A percentile compares a stretch with the other conserved stretches of the same genome.
phyloP scores from a whole-genome alignment of 2,888 invertebrate genomes.

The Catotricha subobsoleta region DNA sequence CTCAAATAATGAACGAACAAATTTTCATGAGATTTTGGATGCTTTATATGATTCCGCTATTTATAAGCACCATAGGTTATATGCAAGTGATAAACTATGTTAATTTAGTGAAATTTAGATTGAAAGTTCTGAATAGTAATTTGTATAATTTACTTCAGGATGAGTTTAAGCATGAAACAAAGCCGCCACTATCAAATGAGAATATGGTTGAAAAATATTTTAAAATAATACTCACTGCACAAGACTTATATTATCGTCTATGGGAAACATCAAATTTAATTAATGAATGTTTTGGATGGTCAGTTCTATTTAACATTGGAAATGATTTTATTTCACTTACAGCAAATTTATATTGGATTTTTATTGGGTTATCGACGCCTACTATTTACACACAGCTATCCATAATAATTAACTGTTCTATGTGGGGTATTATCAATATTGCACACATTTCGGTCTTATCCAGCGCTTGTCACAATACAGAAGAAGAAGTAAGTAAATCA shows the following conservation, averaged over 20 bases:
- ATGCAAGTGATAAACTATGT: no score
- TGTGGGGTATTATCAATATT: conserved; percentile 23
- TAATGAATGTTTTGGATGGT: conserved; percentile 22
- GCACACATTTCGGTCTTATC: conserved; percentile 19
- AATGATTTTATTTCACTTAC: conserved; percentile 26
- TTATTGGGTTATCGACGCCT: conserved; percentile 18
- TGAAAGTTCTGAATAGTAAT: no score
- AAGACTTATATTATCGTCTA: conserved; percentile 22
- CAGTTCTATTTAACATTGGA: conserved; percentile 22
- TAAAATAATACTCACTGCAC: conserved; percentile 14
- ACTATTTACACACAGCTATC: conserved; percentile 13
- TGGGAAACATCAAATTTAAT: conserved; percentile 19
- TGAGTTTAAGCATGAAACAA: no score
- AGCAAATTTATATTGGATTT: conserved; percentile 26
- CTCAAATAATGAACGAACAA: background rate
- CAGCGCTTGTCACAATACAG: conserved; percentile 22
- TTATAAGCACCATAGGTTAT: conserved; percentile 20
- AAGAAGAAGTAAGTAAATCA: conserved; percentile 19
- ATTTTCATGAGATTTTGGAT: conserved; percentile 14
- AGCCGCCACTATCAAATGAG: no score
- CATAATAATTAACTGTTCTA: conserved; percentile 17
- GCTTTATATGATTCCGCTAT: conserved; percentile 18
- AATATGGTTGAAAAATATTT: no score
- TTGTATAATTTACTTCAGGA: no score
- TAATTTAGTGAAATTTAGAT: no score